A percentile compares a stretch with the other conserved stretches of the same genome.
These are phyloP conservation scores for Prolemur simus DNA, from an alignment of 2,113 vertebrate species.

Conservation along the genomic window DNA sequence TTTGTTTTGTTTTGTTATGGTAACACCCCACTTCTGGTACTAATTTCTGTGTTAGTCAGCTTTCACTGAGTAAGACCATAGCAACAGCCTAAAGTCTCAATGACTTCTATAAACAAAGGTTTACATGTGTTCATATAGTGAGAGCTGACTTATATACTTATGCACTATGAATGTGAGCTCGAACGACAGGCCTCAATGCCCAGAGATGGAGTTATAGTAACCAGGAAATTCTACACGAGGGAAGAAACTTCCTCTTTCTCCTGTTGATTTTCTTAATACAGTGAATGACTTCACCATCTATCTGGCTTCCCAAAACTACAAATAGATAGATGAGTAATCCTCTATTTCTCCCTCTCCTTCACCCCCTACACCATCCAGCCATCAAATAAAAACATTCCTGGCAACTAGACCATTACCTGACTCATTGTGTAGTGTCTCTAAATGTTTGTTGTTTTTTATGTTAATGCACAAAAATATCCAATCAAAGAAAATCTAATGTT, in stretches of 20 bases:
- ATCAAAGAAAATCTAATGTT: neutral
- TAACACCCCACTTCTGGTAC: slow-evolving; percentile 66
- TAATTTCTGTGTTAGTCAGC: slow-evolving; percentile 61
- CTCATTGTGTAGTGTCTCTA: slow-evolving; percentile 5
- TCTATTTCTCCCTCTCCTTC: neutral
- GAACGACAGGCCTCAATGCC: neutral
- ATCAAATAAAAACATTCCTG: slow-evolving; percentile 42
- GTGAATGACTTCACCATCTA: slow-evolving; percentile 20
- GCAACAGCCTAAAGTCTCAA: slow-evolving; percentile 57
- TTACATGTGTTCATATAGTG: slow-evolving; percentile 21
- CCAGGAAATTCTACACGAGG: neutral
- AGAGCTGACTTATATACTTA: neutral
- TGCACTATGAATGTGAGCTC: neutral
- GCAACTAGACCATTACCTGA: slow-evolving; percentile 24
- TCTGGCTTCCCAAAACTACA: slow-evolving; percentile 53
- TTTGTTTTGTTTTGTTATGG: slow-evolving; percentile 64
- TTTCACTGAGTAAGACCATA: slow-evolving; percentile 33
- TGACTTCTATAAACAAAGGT: slow-evolving; percentile 44
- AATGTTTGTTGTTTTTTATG: slow-evolving; percentile 22
- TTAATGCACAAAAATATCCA: neutral
- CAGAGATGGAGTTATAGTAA: neutral
- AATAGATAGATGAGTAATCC: slow-evolving; percentile 44
- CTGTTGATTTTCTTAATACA: neutral
- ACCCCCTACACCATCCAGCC: neutral
- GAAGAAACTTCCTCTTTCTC: neutral